A percentile compares a stretch with the other conserved stretches of the same genome.
phyloP scores from a whole-genome alignment of 2,888 invertebrate genomes.

The Nymphalis urticae region DNA sequence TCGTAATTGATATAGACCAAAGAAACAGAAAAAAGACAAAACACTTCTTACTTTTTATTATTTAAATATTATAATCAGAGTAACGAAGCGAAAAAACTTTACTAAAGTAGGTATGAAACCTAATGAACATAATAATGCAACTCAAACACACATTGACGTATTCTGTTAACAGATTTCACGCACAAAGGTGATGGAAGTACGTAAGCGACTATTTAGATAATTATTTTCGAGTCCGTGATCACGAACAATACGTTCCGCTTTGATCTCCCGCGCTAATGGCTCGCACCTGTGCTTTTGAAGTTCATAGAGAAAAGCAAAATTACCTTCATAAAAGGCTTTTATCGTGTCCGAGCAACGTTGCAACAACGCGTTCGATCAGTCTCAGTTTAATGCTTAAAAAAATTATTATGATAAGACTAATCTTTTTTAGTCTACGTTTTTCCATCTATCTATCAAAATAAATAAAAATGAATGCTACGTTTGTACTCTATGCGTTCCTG shows the following conservation, averaged over 20 bases:
- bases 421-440: too few relatives aligned
- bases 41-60: too few relatives aligned
- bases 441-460: too few relatives aligned
- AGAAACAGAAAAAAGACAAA: too few relatives aligned
- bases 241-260: constrained; percentile 59
- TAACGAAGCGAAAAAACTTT: not conserved
- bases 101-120: not conserved
- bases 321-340: constrained; percentile 29
- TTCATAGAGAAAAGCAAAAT: constrained; percentile 32
- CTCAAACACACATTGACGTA: not conserved
- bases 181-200: constrained; percentile 8
- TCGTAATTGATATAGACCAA: too few relatives aligned
- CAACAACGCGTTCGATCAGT: constrained; percentile 10
- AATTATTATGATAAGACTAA: not conserved
- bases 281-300: constrained; percentile 38
- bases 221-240: constrained; percentile 62
- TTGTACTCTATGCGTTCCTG: too few relatives aligned
- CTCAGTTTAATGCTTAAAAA: constrained; percentile 4
- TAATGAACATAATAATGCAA: not conserved
- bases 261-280: constrained; percentile 43
- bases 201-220: constrained; percentile 48
- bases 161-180: not conserved
- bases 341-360: constrained; percentile 13
- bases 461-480: too few relatives aligned
- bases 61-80: too few relatives aligned